A percentile compares a stretch with the other conserved stretches of the same genome.
Evolutionary conservation across 1,140 invertebrate genomes (phyloP).

Genomic region (Brachionus paranguensis): DNA sequence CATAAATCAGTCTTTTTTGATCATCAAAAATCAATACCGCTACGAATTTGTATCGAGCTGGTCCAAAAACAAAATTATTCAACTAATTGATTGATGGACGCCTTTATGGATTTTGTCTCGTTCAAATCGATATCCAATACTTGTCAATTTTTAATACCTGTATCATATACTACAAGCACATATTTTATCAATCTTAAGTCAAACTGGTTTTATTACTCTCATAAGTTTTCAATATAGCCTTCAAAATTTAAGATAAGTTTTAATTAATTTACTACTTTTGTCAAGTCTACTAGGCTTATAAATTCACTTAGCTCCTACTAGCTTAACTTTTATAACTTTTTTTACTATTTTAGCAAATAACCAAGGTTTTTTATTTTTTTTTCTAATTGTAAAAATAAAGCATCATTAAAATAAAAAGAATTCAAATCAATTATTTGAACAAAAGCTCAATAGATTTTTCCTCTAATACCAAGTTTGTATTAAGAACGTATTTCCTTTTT

Average conservation of each 20-base stretch:
- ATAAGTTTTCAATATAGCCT: conserved; percentile 1
- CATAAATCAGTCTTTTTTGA: conserved; percentile 19
- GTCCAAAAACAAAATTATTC: background rate
- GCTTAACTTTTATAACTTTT: background rate
- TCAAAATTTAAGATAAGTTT: background rate
- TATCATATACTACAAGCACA: background rate
- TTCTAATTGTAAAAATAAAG: background rate
- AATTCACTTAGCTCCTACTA: background rate
- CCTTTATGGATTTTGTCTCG: background rate
- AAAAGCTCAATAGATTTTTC: background rate
- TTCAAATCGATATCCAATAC: conserved; percentile 6
- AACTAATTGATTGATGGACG: background rate
- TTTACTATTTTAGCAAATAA: background rate
- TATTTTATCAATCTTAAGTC: conserved; percentile 10
- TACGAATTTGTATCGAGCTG: background rate
- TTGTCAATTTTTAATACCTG: conserved; percentile 5
- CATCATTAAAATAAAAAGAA: background rate
- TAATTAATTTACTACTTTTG: background rate
- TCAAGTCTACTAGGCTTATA: background rate
- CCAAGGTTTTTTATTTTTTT: background rate
- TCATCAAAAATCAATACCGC: conserved; percentile 7
- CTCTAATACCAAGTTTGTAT: background rate
- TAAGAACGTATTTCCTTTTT: background rate
- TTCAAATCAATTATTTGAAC: background rate
- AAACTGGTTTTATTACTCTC: conserved; percentile 7